These are phyloP conservation scores for Samia ricini DNA, from an alignment of 1,140 invertebrate genomes.

Conservation along the genomic window DNA sequence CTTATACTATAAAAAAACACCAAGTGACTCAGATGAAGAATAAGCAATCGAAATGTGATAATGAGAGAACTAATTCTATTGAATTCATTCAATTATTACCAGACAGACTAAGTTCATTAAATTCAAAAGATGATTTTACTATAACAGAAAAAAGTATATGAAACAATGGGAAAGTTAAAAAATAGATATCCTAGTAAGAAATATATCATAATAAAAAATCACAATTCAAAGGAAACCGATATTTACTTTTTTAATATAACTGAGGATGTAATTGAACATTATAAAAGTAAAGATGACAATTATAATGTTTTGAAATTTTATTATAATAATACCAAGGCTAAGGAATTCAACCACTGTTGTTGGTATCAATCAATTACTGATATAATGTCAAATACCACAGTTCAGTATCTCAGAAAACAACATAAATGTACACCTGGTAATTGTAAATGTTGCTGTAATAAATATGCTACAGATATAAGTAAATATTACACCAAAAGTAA, in stretches of 20 bases:
- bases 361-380: background rate
- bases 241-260: background rate
- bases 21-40: background rate
- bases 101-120: too few relatives aligned
- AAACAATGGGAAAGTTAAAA: background rate
- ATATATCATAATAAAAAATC: constrained; percentile 6
- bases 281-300: background rate
- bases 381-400: background rate
- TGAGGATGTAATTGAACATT: background rate
- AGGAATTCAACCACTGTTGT: background rate
- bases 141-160: too few relatives aligned
- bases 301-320: background rate
- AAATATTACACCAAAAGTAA: background rate
- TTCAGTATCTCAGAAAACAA: constrained; percentile 11
- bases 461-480: background rate
- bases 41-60: too few relatives aligned
- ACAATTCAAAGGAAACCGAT: background rate
- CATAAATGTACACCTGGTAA: constrained; percentile 19
- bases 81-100: too few relatives aligned
- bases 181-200: background rate
- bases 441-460: constrained; percentile 30
- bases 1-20: background rate
- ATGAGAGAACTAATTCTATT: too few relatives aligned
- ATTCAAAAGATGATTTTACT: too few relatives aligned
- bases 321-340: background rate